phyloP scores from a whole-genome alignment of 2,113 vertebrate genomes.

The Noturus placidus region DNA sequence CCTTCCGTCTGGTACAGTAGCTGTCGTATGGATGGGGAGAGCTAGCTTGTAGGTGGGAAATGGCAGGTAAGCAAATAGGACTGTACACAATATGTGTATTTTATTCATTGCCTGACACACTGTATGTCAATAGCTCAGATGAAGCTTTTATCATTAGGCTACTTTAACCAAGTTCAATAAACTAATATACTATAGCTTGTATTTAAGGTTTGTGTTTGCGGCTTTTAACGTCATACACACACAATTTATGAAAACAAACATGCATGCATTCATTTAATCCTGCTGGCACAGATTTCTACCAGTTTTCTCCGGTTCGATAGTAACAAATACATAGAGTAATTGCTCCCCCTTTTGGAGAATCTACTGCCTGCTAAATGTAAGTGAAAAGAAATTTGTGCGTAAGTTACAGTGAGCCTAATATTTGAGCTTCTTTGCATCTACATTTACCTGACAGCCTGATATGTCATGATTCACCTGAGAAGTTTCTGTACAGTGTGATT shows the following conservation, averaged over 20 bases:
- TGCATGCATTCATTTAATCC: neutral
- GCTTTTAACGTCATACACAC: neutral
- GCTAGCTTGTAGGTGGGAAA: neutral
- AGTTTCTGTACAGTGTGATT: conserved; percentile 21
- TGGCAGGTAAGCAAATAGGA: neutral
- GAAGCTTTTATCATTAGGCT: neutral
- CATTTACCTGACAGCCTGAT: neutral
- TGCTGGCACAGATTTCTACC: neutral
- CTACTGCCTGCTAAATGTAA: neutral
- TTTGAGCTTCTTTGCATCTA: neutral
- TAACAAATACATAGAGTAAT: neutral
- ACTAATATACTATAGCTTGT: neutral
- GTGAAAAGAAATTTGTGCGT: neutral
- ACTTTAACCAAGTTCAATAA: neutral
- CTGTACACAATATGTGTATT: neutral
- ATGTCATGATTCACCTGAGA: conserved; percentile 32
- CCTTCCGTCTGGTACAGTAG: neutral
- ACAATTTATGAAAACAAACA: neutral
- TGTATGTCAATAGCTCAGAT: neutral
- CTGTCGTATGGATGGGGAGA: neutral
- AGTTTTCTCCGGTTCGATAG: neutral
- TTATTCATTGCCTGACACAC: neutral
- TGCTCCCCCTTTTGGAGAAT: conserved; percentile 6
- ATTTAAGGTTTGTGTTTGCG: neutral
- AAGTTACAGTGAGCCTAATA: neutral